Evolutionary conservation across 35 echinoderm and acorn worm genomes (phyloP), one percentile per base, ranked within the genome.

Genomic region (Anneissia japonica): DNA sequence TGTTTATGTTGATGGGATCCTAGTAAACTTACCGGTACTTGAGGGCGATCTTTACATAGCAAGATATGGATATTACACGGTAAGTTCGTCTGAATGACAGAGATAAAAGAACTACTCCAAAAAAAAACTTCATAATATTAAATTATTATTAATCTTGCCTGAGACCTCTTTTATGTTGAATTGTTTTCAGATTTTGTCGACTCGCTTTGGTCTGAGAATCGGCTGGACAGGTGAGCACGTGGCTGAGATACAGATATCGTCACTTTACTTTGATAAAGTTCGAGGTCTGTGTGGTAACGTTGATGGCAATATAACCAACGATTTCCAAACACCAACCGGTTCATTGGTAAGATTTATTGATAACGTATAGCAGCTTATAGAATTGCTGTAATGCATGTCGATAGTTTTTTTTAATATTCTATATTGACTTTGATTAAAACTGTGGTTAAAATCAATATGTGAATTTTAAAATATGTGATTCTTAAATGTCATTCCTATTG

Each of bases 241-340:
- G 2, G 90, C 73, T 7, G 90, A 97, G 80, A 73, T 97, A 14
- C 87, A 91, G 29, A 74, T 97, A 0, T 83, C 90, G 0, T 85
- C 77, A 4, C 90, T 72, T 31, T 97, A 93, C 46, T 41, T 36
- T 39, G 88, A 81, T 30, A 64, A 75, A 10, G 91, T 92, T 26
- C 92, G 94, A 75, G 94, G 94, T 34, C 51, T 97, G 41, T 97
- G 94, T 77, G 94, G 94, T 72, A 92, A 97, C 40, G 89, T 97
- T 34, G 87, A 97, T 75, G 74, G 84, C 30, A 89, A 97, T 39
- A 30, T 19, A 31, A 89, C 79, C 4, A 87, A 97, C 75, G 94
- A 97, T 14, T 92, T 90, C n/a, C 46, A 74, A 34, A 91, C 75
- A 36, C 81, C 86, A 28, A 74, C 88, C 77, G 93, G 93, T 28